A percentile compares a stretch with the other conserved stretches of the same genome.
Evolutionary conservation across 2,888 invertebrate species (phyloP).

Genomic region (Epistrophe grossulariae): DNA sequence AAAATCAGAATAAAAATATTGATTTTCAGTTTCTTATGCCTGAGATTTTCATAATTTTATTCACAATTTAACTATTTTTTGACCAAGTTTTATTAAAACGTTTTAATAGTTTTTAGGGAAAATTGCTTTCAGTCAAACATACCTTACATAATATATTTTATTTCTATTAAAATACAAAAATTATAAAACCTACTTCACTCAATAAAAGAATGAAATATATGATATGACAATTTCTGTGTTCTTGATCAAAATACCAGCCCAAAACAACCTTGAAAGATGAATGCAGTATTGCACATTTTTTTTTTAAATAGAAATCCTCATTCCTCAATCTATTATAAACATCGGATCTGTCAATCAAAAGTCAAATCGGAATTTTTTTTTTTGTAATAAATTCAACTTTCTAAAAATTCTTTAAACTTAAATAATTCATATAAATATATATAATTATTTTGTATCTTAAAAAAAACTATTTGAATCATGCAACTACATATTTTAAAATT

Average conservation of each 20-base stretch:
- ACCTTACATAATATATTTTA: too few relatives aligned
- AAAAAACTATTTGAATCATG: background rate
- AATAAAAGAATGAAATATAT: too few relatives aligned
- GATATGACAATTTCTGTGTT: background rate
- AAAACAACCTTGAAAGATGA: background rate
- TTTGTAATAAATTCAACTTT: slow-evolving; percentile 13
- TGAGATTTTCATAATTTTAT: too few relatives aligned
- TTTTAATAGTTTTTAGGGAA: too few relatives aligned
- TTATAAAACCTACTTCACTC: too few relatives aligned
- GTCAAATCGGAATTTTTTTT: background rate
- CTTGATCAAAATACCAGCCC: background rate
- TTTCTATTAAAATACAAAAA: too few relatives aligned
- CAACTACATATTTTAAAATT: slow-evolving; percentile 11
- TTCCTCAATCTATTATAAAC: background rate
- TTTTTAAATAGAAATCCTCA: background rate
- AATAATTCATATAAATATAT: slow-evolving; percentile 1
- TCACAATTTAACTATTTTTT: too few relatives aligned
- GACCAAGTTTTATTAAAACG: too few relatives aligned
- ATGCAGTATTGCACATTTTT: background rate
- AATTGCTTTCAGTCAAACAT: too few relatives aligned
- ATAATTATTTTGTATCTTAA: background rate
- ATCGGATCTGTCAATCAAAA: slow-evolving; percentile 4
- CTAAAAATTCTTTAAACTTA: slow-evolving; percentile 9
- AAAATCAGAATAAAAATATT: too few relatives aligned
- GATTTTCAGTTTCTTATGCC: too few relatives aligned